Conservation (phyloP, 2,113 vertebrate species). For the Haliaeetus leucogaster region DNA sequence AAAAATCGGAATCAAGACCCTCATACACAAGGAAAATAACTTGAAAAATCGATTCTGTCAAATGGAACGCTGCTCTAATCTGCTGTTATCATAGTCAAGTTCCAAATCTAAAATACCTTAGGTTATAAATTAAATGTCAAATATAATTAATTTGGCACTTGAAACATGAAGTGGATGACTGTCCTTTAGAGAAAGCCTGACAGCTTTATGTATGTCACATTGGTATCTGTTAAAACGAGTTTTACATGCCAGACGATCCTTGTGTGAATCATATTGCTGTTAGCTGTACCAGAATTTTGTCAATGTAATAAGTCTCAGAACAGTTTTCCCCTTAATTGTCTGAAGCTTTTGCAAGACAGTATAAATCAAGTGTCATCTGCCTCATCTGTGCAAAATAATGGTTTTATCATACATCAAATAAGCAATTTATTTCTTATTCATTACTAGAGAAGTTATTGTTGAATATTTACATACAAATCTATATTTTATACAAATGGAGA, state of each 20-base stretch:
- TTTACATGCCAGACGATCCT: constrained; percentile 60
- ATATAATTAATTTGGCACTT: constrained; percentile 74
- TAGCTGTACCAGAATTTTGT: constrained; percentile 57
- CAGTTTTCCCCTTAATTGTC: constrained; percentile 47
- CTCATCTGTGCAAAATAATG: constrained; percentile 31
- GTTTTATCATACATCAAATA: constrained; percentile 30
- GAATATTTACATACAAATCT: constrained; percentile 37
- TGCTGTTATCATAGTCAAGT: constrained; percentile 62
- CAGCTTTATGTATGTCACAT: constrained; percentile 69
- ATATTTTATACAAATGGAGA: constrained; percentile 9
- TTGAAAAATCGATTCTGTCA: constrained; percentile 69
- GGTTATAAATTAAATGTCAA: constrained; percentile 77
- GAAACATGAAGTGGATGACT: constrained; percentile 60
- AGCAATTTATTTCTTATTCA: constrained; percentile 20
- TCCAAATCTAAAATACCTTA: constrained; percentile 66
- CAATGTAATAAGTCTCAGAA: constrained; percentile 32
- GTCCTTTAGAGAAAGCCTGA: constrained; percentile 68
- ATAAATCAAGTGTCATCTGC: constrained; percentile 50
- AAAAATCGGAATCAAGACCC: constrained; percentile 4
- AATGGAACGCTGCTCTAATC: constrained; percentile 50
- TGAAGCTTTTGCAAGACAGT: constrained; percentile 29
- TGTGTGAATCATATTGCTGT: constrained; percentile 59
- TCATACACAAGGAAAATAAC: constrained; percentile 51
- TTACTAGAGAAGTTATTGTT: background rate
- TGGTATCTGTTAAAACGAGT: constrained; percentile 64